A percentile compares a stretch with the other conserved stretches of the same genome.
Conservation (phyloP, 1,140 invertebrate genomes). For the Brachionus angularis region DNA sequence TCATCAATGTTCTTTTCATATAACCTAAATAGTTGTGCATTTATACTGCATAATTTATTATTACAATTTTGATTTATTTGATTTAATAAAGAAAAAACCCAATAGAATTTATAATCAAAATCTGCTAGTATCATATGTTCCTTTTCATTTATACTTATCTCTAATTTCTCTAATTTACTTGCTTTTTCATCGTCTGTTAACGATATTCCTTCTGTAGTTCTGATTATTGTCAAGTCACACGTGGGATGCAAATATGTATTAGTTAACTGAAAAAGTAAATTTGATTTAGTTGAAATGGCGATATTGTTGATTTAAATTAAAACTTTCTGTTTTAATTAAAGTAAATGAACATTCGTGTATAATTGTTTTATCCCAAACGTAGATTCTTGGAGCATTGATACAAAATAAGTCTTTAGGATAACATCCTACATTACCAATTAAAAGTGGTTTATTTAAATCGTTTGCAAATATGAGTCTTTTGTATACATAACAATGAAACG, state of each 20-base stretch:
- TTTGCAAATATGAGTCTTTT: no score
- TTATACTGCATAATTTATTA: background rate
- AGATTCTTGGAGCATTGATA: constrained; percentile 7
- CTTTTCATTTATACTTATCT: background rate
- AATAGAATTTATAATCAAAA: constrained; percentile 21
- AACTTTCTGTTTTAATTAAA: background rate
- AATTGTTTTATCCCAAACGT: constrained; percentile 14
- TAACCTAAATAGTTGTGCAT: background rate
- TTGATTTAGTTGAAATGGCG: background rate
- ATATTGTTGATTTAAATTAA: constrained; percentile 8
- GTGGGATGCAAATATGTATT: background rate
- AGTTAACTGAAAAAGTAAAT: constrained; percentile 4
- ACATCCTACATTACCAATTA: background rate
- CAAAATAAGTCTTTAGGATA: background rate
- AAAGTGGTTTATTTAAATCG: no score
- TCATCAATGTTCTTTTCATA: background rate
- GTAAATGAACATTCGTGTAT: background rate
- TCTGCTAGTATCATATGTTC: constrained; percentile 5
- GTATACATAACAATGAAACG: no score
- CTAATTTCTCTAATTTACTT: background rate
- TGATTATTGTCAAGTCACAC: background rate
- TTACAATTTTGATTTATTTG: background rate
- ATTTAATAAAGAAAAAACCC: constrained; percentile 8
- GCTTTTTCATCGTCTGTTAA: background rate
- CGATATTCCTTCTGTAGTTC: constrained; percentile 6